Percentiles rank a stretch among this genome's conserved stretches.
Evolutionary conservation across 2,113 vertebrate species (phyloP).

Genomic region (Hippotragus niger): DNA sequence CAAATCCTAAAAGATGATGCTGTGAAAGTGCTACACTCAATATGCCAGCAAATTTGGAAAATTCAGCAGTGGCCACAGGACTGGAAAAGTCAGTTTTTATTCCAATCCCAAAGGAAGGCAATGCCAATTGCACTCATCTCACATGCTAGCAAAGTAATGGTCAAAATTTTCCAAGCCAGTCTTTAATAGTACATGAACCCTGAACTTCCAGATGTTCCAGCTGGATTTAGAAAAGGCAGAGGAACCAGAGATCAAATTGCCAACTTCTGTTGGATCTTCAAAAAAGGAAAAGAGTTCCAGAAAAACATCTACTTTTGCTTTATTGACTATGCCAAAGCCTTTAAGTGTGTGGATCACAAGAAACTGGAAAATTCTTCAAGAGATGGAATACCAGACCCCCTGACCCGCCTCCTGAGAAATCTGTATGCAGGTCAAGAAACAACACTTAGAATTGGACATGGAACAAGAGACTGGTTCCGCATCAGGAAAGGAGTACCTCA

Average conservation of each 20-base stretch:
- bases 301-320: not conserved
- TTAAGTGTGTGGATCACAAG: not conserved
- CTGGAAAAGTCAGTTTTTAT: not conserved
- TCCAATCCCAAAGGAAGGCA: not conserved
- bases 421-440: not conserved
- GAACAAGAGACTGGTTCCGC: not conserved
- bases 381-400: not conserved
- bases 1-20: not conserved
- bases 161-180: not conserved
- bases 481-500: not conserved
- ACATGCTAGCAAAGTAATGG: not conserved
- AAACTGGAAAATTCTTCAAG: not conserved
- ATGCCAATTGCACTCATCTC: not conserved
- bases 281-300: not conserved
- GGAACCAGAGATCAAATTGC: not conserved
- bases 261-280: not conserved
- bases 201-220: not conserved
- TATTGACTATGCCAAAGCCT: not conserved
- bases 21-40: not conserved
- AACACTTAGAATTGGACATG: not conserved
- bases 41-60: not conserved
- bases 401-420: not conserved
- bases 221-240: not conserved
- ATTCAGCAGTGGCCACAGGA: not conserved
- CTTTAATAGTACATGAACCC: rapidly evolving